Conservation (phyloP, 2,888 invertebrate genomes). For the Metellina segmentata region DNA sequence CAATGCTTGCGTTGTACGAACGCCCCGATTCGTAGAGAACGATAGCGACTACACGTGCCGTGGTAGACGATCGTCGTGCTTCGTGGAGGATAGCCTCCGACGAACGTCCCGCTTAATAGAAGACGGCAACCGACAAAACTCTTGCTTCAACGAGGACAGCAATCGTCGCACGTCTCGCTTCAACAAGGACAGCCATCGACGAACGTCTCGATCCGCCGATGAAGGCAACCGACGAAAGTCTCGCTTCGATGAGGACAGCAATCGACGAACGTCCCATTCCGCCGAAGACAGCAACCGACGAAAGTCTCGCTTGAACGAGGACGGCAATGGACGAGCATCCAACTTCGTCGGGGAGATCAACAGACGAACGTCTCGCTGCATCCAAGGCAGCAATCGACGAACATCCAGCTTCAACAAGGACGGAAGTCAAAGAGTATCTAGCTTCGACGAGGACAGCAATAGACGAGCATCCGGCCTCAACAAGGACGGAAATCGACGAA, state of each 20-base stretch:
- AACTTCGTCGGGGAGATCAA: not conserved
- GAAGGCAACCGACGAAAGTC: not conserved
- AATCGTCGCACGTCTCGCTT: too few species aligned
- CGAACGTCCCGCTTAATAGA: too few species aligned
- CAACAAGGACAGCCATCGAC: not conserved
- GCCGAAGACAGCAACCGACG: not conserved
- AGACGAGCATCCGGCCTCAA: too few species aligned
- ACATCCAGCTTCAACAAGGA: not conserved
- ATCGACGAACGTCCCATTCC: not conserved
- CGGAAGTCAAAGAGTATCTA: not conserved
- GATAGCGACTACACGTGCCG: not conserved
- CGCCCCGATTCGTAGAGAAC: slow-evolving; percentile 41
- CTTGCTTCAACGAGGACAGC: not conserved
- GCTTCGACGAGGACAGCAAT: not conserved
- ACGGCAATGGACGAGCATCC: not conserved
- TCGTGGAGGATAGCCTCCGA: not conserved
- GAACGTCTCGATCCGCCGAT: not conserved
- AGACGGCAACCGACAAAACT: not conserved
- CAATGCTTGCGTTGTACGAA: slow-evolving; percentile 27
- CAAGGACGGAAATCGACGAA: not conserved
- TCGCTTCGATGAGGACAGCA: not conserved
- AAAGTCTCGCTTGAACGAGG: not conserved
- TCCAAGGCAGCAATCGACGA: not conserved
- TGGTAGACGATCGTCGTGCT: not conserved
- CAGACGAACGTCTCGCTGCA: not conserved